Evolutionary conservation across 2,888 invertebrate species (phyloP).

Genomic region (Macrophya alboannulata): DNA sequence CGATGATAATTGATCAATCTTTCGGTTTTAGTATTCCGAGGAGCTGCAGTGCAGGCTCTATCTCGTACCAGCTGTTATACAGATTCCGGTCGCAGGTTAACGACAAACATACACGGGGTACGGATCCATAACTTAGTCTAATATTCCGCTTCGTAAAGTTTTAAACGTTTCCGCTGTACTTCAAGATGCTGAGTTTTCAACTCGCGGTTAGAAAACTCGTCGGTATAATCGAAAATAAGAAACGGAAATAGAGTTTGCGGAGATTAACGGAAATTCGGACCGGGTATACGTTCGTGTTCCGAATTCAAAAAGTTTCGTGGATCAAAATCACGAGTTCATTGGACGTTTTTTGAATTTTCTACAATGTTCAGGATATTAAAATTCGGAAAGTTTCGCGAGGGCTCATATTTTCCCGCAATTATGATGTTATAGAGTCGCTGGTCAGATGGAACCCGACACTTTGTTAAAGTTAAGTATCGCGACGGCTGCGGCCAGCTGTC

Average conservation of each 20-base stretch:
- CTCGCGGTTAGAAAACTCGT: constrained; percentile 40
- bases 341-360: too few relatives aligned
- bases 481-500: constrained; percentile 25
- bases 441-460: constrained; percentile 47
- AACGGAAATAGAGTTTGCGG: constrained; percentile 9
- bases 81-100: constrained; percentile 13
- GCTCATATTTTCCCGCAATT: constrained; percentile 77
- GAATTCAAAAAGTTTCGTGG: too few relatives aligned
- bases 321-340: too few relatives aligned
- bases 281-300: too few relatives aligned
- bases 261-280: not conserved
- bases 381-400: not conserved
- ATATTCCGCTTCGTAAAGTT: constrained; percentile 55
- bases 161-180: constrained; percentile 53
- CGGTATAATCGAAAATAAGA: not conserved
- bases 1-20: constrained; percentile 5
- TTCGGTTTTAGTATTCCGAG: not conserved
- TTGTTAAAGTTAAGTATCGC: not conserved
- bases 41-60: too few relatives aligned
- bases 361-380: too few relatives aligned
- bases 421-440: constrained; percentile 68
- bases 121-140: constrained; percentile 53
- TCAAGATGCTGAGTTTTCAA: not conserved
- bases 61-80: not conserved
- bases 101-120: constrained; percentile 44